Percentiles rank a stretch among this genome's conserved stretches.
Evolutionary conservation across 2,113 vertebrate genomes (phyloP).

Genomic region (Vimba vimba): DNA sequence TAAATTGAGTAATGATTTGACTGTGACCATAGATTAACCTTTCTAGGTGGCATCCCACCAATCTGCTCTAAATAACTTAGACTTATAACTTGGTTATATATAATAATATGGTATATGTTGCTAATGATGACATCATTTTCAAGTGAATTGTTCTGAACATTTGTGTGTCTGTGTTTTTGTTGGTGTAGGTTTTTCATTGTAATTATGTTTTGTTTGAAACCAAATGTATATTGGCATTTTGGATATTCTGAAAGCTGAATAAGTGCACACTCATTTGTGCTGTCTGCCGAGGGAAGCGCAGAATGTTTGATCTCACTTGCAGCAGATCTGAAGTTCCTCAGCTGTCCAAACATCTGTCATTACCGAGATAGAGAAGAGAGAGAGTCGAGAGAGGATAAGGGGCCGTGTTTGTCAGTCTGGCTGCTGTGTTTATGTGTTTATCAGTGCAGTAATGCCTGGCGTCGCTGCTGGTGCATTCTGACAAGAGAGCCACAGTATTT

Average conservation of each 20-base stretch:
- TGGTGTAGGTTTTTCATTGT: not conserved
- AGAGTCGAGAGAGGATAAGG: not conserved
- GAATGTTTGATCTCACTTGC: slow-evolving; percentile 18
- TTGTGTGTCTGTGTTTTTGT: not conserved
- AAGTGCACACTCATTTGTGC: slow-evolving; percentile 20
- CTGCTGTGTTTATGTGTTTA: slow-evolving; percentile 24
- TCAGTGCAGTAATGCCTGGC: slow-evolving; percentile 13
- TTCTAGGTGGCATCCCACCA: not conserved
- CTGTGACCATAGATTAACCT: not conserved
- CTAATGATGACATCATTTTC: not conserved
- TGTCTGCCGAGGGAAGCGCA: not conserved
- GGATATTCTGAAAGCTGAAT: slow-evolving; percentile 21
- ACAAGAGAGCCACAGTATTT: slow-evolving; percentile 7
- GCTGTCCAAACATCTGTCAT: slow-evolving; percentile 31
- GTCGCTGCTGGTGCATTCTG: not conserved
- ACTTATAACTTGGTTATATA: too few species aligned
- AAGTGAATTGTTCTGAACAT: not conserved
- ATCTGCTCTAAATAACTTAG: not conserved
- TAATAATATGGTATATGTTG: not conserved
- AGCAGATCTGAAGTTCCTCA: slow-evolving; percentile 25
- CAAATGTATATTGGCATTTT: not conserved
- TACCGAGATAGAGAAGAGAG: slow-evolving; percentile 15
- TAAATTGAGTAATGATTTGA: not conserved
- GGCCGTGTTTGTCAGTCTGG: slow-evolving; percentile 16
- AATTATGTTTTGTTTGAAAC: slow-evolving; percentile 2